These are phyloP conservation scores for Garra rufa DNA, from an alignment of 2,113 vertebrate species.

Conservation along the genomic window DNA sequence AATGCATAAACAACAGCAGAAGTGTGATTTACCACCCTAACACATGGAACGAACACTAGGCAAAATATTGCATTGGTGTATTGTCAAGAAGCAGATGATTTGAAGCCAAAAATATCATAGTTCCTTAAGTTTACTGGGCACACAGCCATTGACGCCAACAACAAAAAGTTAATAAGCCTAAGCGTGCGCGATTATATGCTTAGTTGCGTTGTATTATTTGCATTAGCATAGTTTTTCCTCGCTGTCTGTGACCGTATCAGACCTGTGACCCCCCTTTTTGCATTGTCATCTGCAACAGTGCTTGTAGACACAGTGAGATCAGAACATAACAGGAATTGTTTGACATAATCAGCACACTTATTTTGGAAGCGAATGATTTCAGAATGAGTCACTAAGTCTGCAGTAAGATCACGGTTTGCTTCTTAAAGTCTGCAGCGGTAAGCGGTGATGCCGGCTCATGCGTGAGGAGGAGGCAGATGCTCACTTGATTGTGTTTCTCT, in stretches of 20 bases:
- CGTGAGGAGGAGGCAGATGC: conserved; percentile 69
- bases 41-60: not conserved
- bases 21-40: not conserved
- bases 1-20: not conserved
- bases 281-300: not conserved
- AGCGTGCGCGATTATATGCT: not conserved
- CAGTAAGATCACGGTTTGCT: conserved; percentile 22
- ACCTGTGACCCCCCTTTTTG: not conserved
- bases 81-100: not conserved
- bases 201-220: not conserved
- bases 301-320: not conserved
- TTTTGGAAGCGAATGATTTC: conserved; percentile 19
- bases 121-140: not conserved
- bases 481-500: conserved; percentile 64
- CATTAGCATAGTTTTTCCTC: not conserved
- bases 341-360: conserved; percentile 25
- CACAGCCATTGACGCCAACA: not conserved
- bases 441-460: conserved; percentile 25
- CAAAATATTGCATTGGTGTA: not conserved
- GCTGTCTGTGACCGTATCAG: not conserved
- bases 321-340: not conserved
- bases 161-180: not conserved
- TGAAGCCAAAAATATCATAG: not conserved
- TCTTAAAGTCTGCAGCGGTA: conserved; percentile 25
- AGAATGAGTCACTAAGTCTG: conserved; percentile 21